Conservation (phyloP, 2,113 vertebrate genomes). For the Dendropsophus ebraccatus region DNA sequence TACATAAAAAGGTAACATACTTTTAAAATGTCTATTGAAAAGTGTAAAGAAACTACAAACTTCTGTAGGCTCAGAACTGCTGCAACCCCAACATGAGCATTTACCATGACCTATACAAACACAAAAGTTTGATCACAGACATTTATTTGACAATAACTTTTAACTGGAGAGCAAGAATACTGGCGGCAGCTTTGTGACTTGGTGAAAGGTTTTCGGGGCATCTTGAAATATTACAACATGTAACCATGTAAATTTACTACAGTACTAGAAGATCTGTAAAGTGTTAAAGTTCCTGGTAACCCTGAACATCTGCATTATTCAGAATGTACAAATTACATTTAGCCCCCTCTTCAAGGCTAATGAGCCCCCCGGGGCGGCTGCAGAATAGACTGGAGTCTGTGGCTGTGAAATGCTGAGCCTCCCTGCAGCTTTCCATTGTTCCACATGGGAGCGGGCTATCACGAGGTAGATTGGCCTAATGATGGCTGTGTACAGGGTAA, state of each 20-base stretch:
- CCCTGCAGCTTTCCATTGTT: conserved; percentile 14
- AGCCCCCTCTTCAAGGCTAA: conserved; percentile 16
- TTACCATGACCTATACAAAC: no score
- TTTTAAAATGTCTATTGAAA: no score
- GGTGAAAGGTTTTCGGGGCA: background rate
- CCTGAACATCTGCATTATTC: conserved; percentile 15
- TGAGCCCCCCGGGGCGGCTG: background rate
- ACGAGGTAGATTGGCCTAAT: background rate
- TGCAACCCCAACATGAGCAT: background rate
- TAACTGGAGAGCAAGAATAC: background rate
- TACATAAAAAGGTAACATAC: no score
- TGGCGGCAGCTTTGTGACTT: background rate
- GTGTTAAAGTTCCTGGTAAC: conserved; percentile 7
- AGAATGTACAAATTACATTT: conserved; percentile 14
- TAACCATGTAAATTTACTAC: background rate
- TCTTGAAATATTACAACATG: background rate
- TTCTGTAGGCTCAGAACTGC: no score
- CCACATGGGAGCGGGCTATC: background rate
- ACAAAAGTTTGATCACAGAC: no score
- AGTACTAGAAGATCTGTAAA: background rate
- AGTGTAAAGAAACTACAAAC: no score
- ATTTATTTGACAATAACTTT: background rate
- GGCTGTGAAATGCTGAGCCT: conserved; percentile 22
- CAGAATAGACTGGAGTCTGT: background rate
- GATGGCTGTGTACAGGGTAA: background rate